Evolutionary conservation across 2,113 vertebrate genomes (phyloP).

Genomic region (Muscicapa adusta): DNA sequence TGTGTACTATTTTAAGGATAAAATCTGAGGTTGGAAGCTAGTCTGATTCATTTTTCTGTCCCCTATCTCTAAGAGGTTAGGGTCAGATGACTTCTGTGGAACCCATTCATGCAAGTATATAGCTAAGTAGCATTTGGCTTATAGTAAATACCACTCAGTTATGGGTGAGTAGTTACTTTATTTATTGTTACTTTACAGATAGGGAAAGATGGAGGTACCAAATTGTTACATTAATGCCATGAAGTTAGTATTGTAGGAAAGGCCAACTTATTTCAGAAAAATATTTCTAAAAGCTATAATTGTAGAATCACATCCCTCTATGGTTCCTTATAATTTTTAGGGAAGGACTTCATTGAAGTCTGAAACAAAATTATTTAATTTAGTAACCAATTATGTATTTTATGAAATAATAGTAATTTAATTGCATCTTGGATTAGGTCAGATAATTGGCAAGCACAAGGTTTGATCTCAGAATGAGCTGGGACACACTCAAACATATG

Average conservation of each 20-base stretch:
- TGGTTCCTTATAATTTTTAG: background rate
- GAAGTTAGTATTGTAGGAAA: background rate
- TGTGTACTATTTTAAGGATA: background rate
- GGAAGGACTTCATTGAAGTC: background rate
- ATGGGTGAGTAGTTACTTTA: background rate
- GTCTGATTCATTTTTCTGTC: background rate
- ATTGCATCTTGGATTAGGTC: background rate
- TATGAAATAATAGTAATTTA: background rate
- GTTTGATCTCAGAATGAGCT: conserved; percentile 73
- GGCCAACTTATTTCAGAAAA: background rate
- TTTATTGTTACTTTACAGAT: background rate
- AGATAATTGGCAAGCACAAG: background rate
- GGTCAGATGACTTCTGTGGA: background rate
- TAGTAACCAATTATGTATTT: background rate
- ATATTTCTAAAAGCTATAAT: background rate
- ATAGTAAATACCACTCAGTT: background rate
- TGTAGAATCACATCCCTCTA: background rate
- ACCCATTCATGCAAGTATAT: background rate
- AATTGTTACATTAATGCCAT: background rate
- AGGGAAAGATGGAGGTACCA: background rate
- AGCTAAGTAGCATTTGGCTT: background rate
- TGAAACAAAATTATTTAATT: conserved; percentile 3
- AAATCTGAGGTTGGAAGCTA: background rate
- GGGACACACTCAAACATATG: conserved; percentile 34
- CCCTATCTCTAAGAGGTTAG: background rate